Percentiles rank a stretch among this genome's conserved stretches.
These are phyloP conservation scores for Pantherophis alleghaniensis DNA, from an alignment of 2,797 vertebrate species.

Conservation along the genomic window DNA sequence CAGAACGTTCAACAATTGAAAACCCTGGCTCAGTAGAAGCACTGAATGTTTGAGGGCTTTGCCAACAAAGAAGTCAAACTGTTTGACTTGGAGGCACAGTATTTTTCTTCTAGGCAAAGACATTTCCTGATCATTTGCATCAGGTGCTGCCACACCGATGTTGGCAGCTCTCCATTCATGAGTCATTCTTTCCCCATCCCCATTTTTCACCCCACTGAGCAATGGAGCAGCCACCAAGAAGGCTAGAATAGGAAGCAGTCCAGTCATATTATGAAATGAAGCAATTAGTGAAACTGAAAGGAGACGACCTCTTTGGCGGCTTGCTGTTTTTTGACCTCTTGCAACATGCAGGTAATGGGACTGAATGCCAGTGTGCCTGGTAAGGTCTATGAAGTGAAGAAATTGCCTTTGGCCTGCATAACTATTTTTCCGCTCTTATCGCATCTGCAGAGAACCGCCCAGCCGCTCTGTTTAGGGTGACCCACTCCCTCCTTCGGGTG, in stretches of 20 bases:
- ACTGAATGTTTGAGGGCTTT: background rate
- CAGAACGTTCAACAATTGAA: background rate
- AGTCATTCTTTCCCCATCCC: constrained; percentile 7
- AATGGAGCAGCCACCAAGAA: background rate
- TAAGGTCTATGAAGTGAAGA: background rate
- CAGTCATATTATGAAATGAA: background rate
- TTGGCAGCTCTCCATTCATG: background rate
- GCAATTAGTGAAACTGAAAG: background rate
- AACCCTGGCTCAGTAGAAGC: background rate
- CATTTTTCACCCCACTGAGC: background rate
- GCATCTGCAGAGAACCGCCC: too few relatives aligned
- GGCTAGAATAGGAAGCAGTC: background rate
- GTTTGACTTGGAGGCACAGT: background rate
- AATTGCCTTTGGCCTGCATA: background rate
- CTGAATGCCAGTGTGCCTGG: background rate
- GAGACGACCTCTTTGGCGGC: background rate
- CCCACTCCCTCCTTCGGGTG: too few relatives aligned
- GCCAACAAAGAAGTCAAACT: background rate
- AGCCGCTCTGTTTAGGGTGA: too few relatives aligned
- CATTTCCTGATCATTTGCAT: constrained; percentile 12
- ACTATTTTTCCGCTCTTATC: background rate
- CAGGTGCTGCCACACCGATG: background rate
- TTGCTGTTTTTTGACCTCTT: background rate
- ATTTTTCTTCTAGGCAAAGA: background rate
- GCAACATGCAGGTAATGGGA: background rate